Evolutionary conservation across 2,888 invertebrate genomes (phyloP).

Genomic region (Hoplodrina ambigua): DNA sequence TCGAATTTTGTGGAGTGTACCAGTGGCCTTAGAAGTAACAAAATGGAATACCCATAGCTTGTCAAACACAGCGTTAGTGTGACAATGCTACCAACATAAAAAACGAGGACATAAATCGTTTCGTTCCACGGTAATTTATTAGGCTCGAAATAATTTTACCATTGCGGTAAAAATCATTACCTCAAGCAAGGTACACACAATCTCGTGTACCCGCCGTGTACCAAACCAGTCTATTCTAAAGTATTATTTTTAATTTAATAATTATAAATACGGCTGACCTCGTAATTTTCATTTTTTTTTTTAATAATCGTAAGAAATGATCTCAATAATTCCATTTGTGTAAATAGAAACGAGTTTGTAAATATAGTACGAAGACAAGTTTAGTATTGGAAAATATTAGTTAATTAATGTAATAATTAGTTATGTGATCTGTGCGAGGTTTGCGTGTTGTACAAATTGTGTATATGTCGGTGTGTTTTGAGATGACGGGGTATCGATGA

Average conservation of each 20-base stretch:
- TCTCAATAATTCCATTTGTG: slow-evolving; percentile 90
- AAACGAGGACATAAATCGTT: slow-evolving; percentile 59
- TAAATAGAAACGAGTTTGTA: slow-evolving; percentile 85
- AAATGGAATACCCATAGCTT: slow-evolving; percentile 33
- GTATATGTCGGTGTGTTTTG: slow-evolving; percentile 61
- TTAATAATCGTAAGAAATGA: slow-evolving; percentile 87
- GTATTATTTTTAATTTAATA: slow-evolving; percentile 87
- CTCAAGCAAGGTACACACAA: slow-evolving; percentile 77
- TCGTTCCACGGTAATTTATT: slow-evolving; percentile 61
- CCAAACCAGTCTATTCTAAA: slow-evolving; percentile 87
- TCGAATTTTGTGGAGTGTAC: not conserved
- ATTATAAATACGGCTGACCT: slow-evolving; percentile 78
- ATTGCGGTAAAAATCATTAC: slow-evolving; percentile 72
- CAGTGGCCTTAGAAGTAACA: not conserved
- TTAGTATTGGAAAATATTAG: slow-evolving; percentile 73
- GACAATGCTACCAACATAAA: slow-evolving; percentile 55
- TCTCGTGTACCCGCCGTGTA: slow-evolving; percentile 74
- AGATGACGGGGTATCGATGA: slow-evolving; percentile 53
- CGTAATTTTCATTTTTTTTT: slow-evolving; percentile 79
- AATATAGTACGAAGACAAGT: slow-evolving; percentile 78
- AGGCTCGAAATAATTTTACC: slow-evolving; percentile 59
- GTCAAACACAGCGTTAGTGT: slow-evolving; percentile 53
- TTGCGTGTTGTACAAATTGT: slow-evolving; percentile 67
- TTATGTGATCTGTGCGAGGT: slow-evolving; percentile 72
- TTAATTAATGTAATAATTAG: slow-evolving; percentile 74